phyloP scores from a whole-genome alignment of 2,888 invertebrate species.

The Acheta domesticus region DNA sequence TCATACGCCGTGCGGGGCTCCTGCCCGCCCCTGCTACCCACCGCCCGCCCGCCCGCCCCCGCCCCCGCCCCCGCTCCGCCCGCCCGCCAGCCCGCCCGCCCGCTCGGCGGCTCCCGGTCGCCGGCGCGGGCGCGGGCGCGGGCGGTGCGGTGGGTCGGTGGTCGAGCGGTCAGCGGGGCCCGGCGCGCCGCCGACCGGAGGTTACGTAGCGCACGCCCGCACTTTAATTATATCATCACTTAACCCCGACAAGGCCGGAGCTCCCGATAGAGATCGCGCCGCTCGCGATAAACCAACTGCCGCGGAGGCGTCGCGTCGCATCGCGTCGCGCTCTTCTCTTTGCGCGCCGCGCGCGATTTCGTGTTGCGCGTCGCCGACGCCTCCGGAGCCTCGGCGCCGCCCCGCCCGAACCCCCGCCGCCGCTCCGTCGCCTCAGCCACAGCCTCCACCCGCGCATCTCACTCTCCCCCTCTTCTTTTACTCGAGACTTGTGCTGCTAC shows the following conservation, averaged over 20 bases:
- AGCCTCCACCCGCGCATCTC: too few species aligned
- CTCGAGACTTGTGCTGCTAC: too few species aligned
- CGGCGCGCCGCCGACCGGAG: not conserved
- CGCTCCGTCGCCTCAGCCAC: too few species aligned
- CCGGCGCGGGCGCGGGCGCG: too few species aligned
- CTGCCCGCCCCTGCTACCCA: not conserved
- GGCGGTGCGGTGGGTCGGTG: not conserved
- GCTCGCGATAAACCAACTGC: not conserved
- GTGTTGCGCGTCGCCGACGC: too few species aligned
- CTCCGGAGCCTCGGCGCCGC: too few species aligned
- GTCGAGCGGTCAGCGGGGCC: not conserved
- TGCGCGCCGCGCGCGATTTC: too few species aligned
- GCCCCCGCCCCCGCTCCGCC: not conserved
- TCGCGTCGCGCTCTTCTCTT: not conserved
- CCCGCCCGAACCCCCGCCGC: too few species aligned
- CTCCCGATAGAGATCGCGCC: not conserved
- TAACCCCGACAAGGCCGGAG: not conserved
- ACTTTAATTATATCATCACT: constrained; percentile 18
- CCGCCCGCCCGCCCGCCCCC: not conserved
- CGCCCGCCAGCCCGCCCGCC: not conserved
- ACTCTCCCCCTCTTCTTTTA: too few species aligned
- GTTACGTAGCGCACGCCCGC: not conserved
- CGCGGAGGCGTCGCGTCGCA: not conserved
- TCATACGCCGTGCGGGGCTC: not conserved
- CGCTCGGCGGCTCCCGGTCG: not conserved